A percentile compares a stretch with the other conserved stretches of the same genome.
These are phyloP conservation scores for Dicerorhinus sumatrensis DNA, from an alignment of 2,113 vertebrate species.

Conservation along the genomic window DNA sequence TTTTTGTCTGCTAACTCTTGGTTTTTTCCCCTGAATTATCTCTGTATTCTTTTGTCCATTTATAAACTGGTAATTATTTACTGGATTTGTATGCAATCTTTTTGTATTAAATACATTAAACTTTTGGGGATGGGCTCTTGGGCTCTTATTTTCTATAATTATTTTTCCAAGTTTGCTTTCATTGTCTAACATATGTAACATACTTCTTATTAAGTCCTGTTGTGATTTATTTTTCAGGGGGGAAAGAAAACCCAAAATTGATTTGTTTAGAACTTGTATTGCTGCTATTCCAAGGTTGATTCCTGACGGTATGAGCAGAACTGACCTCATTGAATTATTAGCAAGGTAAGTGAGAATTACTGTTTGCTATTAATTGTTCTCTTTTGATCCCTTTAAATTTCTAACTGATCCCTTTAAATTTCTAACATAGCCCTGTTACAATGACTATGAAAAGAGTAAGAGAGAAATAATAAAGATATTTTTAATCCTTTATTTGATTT, in stretches of 20 bases:
- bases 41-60: background rate
- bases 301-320: conserved; percentile 99
- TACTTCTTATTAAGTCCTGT: conserved; percentile 28
- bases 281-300: conserved; percentile 98
- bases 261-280: conserved; percentile 98
- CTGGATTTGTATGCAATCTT: background rate
- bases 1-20: background rate
- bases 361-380: background rate
- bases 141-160: background rate
- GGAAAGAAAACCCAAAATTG: conserved; percentile 99
- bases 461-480: background rate
- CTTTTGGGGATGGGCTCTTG: background rate
- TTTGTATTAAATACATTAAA: background rate
- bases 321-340: conserved; percentile 98
- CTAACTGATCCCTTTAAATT: background rate
- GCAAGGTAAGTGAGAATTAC: conserved; percentile 92
- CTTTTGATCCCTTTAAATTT: background rate
- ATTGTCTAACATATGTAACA: background rate
- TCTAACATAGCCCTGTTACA: background rate
- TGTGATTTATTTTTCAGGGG: conserved; percentile 89
- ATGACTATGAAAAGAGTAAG: background rate
- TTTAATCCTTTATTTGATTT: background rate
- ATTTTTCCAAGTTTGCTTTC: conserved; percentile 29
- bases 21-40: background rate
- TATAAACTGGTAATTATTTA: background rate